Conservation (phyloP, 2,113 vertebrate genomes). For the Bungarus multicinctus region DNA sequence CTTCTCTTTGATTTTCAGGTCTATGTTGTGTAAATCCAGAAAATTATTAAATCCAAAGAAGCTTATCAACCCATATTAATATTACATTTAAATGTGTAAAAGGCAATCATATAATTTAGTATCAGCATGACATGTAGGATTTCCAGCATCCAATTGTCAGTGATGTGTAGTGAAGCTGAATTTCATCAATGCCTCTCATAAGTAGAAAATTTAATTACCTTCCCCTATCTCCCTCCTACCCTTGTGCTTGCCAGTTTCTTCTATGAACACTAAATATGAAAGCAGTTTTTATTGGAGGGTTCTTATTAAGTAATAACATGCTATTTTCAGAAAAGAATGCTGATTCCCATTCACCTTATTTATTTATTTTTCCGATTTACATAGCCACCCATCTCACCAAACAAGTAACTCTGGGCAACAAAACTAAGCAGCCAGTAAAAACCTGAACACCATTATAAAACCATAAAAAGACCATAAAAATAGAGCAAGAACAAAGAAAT, state of each 20-base stretch:
- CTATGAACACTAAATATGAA: background rate
- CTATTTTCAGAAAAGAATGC: background rate
- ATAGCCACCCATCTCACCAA: too few relatives aligned
- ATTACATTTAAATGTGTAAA: conserved; percentile 58
- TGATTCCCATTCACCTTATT: background rate
- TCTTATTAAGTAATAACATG: background rate
- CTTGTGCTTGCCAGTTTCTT: background rate
- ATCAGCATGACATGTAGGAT: conserved; percentile 46
- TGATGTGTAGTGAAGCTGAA: background rate
- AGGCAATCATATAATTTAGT: conserved; percentile 49
- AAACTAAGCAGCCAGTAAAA: background rate
- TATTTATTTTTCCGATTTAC: too few relatives aligned
- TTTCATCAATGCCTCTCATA: background rate
- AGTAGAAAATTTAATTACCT: background rate
- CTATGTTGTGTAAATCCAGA: conserved; percentile 8
- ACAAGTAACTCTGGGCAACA: background rate
- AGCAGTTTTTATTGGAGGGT: background rate
- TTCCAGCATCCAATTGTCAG: conserved; percentile 34
- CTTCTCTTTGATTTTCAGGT: conserved; percentile 38
- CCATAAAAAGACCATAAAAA: too few relatives aligned
- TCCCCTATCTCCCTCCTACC: background rate
- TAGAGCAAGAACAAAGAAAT: too few relatives aligned
- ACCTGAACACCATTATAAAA: background rate
- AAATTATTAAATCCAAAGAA: background rate
- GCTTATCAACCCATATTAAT: conserved; percentile 22